phyloP scores from a whole-genome alignment of 2,888 invertebrate species.

The Thumatha senex region DNA sequence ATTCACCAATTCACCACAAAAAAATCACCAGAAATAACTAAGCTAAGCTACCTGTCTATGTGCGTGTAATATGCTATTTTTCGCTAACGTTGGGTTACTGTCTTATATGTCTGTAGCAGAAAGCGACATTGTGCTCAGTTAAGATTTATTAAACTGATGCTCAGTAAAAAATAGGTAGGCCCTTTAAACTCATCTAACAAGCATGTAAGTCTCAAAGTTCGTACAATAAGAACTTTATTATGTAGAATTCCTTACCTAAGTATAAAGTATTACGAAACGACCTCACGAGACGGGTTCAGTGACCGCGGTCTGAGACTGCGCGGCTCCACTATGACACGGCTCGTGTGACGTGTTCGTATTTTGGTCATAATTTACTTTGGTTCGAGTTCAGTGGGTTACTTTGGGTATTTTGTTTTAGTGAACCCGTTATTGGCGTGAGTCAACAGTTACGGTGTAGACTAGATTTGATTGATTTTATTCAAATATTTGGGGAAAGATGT shows the following conservation, averaged over 20 bases:
- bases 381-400: constrained; percentile 4
- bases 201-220: constrained; percentile 18
- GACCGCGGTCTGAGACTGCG: constrained; percentile 45
- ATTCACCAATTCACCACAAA: too few relatives aligned
- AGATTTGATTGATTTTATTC: background rate
- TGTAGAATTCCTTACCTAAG: constrained; percentile 33
- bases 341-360: constrained; percentile 16
- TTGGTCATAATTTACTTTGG: constrained; percentile 10
- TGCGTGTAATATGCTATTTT: too few relatives aligned
- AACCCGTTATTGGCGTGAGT: background rate
- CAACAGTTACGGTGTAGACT: background rate
- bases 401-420: background rate
- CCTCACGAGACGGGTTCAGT: constrained; percentile 35
- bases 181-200: constrained; percentile 3
- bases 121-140: too few relatives aligned
- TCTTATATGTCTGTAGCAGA: too few relatives aligned
- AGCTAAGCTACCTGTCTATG: too few relatives aligned
- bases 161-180: background rate
- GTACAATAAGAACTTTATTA: constrained; percentile 22
- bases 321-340: constrained; percentile 30
- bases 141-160: background rate
- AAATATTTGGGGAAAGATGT: background rate
- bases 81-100: too few relatives aligned
- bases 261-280: constrained; percentile 33
- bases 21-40: too few relatives aligned